Percentiles rank a stretch among this genome's conserved stretches.
These are phyloP conservation scores for Desmophyllum pertusum DNA, from an alignment of 92 coral and sea anemone genomes.

Conservation along the genomic window DNA sequence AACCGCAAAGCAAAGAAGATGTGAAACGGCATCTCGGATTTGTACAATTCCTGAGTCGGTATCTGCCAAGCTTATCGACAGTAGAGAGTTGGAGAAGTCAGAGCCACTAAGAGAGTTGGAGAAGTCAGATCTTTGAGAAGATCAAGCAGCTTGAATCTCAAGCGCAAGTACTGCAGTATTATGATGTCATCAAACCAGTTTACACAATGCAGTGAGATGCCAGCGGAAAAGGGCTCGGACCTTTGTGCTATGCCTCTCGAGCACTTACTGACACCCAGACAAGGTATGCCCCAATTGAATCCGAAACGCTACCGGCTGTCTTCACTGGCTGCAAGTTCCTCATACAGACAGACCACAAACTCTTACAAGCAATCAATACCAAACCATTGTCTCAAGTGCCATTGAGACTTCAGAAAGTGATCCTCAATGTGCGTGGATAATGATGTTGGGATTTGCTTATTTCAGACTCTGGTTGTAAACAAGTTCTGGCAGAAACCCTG, in stretches of 20 bases:
- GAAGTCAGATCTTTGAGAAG: too few species aligned
- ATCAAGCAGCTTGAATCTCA: conserved; percentile 15
- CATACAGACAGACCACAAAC: conserved; percentile 44
- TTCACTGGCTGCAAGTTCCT: background rate
- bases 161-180: conserved; percentile 42
- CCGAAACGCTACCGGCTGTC: conserved; percentile 5
- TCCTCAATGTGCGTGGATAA: conserved; percentile 31
- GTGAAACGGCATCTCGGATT: conserved; percentile 22
- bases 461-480: too few species aligned
- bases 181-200: conserved; percentile 20
- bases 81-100: conserved; percentile 19
- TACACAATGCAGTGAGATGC: conserved; percentile 26
- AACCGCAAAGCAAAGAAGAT: conserved; percentile 3
- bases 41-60: conserved; percentile 32
- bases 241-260: conserved; percentile 37
- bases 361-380: conserved; percentile 17
- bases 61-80: conserved; percentile 27
- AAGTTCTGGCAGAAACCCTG: too few species aligned
- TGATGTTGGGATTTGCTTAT: conserved; percentile 32
- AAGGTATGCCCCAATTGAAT: conserved; percentile 33
- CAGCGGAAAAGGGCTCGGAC: conserved; percentile 36
- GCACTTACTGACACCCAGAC: conserved; percentile 30
- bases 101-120: too few species aligned
- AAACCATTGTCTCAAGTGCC: conserved; percentile 36
- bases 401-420: conserved; percentile 41